phyloP scores from a whole-genome alignment of 2,888 invertebrate species.

The Rhimphoctona megacephalus region DNA sequence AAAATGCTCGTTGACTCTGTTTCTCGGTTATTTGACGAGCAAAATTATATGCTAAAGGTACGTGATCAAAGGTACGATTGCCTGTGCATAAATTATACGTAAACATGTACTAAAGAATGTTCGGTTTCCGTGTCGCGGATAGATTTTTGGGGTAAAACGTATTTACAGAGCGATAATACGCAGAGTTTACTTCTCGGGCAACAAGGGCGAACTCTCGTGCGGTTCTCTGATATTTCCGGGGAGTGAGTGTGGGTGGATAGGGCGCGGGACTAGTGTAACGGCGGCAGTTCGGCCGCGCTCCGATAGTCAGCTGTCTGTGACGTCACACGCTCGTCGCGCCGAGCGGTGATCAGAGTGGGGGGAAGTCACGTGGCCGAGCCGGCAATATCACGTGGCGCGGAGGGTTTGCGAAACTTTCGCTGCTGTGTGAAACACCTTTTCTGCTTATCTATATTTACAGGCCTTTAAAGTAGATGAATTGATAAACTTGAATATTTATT shows the following conservation, averaged over 20 bases:
- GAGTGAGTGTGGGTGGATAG: constrained; percentile 16
- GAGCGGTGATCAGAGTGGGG: constrained; percentile 55
- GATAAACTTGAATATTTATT: background rate
- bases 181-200: constrained; percentile 30
- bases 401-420: constrained; percentile 64
- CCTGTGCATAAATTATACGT: background rate
- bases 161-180: background rate
- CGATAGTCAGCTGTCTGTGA: constrained; percentile 82
- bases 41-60: background rate
- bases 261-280: constrained; percentile 24
- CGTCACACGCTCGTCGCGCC: constrained; percentile 77
- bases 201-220: constrained; percentile 56
- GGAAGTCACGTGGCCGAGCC: constrained; percentile 79
- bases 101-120: background rate
- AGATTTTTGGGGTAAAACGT: background rate
- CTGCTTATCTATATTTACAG: background rate
- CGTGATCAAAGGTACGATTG: background rate
- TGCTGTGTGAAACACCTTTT: constrained; percentile 29
- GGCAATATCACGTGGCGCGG: constrained; percentile 81
- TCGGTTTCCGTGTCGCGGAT: constrained; percentile 5
- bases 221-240: constrained; percentile 26
- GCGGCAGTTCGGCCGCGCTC: constrained; percentile 42
- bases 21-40: background rate
- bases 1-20: background rate
- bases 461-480: background rate